Evolutionary conservation across 2,113 vertebrate species (phyloP).

Genomic region (Hemiprocne comata): DNA sequence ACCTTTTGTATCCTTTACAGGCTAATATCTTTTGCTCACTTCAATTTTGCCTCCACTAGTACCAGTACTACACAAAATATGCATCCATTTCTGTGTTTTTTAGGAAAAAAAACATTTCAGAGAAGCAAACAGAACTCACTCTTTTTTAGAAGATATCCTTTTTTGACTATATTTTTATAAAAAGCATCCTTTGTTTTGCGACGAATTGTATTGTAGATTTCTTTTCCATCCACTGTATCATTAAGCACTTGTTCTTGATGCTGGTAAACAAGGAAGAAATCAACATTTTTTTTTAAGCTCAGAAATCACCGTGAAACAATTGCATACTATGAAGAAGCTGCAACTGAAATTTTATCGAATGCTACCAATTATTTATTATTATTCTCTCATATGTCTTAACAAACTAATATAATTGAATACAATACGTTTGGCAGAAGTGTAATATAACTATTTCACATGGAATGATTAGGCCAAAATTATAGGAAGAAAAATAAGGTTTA

Average conservation of each 20-base stretch:
- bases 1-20: background rate
- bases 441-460: background rate
- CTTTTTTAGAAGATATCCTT: constrained; percentile 94
- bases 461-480: background rate
- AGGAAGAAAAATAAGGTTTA: constrained; percentile 1
- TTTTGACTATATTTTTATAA: constrained; percentile 99
- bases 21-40: background rate
- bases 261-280: constrained; percentile 67
- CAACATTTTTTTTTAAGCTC: background rate
- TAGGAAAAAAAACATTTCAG: background rate
- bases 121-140: constrained; percentile 79
- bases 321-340: background rate
- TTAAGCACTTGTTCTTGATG: constrained; percentile 94
- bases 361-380: background rate
- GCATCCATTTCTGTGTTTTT: background rate
- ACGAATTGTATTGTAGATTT: constrained; percentile 99
- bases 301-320: background rate
- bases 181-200: constrained; percentile 97
- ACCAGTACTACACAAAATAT: background rate
- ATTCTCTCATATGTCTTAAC: background rate
- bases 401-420: background rate
- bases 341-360: background rate
- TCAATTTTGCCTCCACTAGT: background rate
- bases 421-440: background rate
- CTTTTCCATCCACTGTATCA: constrained; percentile 90